A percentile compares a stretch with the other conserved stretches of the same genome.
These are phyloP conservation scores for Vanessa cardui DNA, from an alignment of 2,888 invertebrate species.

Conservation along the genomic window DNA sequence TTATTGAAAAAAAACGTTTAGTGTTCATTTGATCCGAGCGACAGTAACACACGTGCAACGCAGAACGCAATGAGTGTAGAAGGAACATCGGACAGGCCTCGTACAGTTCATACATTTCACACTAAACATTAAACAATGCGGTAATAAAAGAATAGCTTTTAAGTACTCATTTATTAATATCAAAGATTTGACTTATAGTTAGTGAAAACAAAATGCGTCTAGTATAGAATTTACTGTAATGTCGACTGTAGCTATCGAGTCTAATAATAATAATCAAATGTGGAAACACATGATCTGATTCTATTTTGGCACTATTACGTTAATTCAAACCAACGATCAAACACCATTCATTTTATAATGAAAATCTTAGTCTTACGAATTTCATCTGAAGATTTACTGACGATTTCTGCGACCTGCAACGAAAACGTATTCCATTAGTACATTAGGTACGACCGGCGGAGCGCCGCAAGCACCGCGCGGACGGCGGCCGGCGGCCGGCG, in stretches of 20 bases:
- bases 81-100: no score
- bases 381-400: constrained; percentile 59
- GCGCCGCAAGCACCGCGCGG: no score
- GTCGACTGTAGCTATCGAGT: constrained; percentile 20
- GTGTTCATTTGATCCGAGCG: no score
- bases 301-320: constrained; percentile 76
- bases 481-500: constrained; percentile 10
- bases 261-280: constrained; percentile 49
- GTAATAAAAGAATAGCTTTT: constrained; percentile 38
- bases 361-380: constrained; percentile 54
- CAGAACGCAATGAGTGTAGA: no score
- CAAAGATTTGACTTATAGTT: constrained; percentile 63
- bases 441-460: no score
- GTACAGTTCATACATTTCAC: no score
- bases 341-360: constrained; percentile 53
- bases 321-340: constrained; percentile 64
- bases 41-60: no score
- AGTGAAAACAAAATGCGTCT: constrained; percentile 57
- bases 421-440: constrained; percentile 36
- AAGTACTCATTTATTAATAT: constrained; percentile 71
- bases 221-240: background rate
- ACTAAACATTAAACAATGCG: no score
- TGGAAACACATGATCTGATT: constrained; percentile 48
- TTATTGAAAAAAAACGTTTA: no score
- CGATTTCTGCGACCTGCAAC: constrained; percentile 78